Evolutionary conservation across 2,888 invertebrate species (phyloP), one percentile per base, ranked within the genome.

Genomic region (Caradrina clavipalpis): DNA sequence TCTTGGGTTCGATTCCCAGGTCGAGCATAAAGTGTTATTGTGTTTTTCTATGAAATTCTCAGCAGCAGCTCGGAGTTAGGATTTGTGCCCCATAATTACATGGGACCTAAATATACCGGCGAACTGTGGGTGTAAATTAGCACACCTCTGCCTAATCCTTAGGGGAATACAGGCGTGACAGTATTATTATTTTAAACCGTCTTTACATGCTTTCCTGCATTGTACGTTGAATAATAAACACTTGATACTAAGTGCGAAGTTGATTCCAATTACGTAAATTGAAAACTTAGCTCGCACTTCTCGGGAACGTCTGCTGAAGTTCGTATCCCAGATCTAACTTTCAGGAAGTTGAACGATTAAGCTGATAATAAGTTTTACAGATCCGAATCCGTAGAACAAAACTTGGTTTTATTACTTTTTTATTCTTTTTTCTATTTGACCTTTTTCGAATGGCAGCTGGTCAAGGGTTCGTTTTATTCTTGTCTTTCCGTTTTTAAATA

Each of bases 241-340:
- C 58, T 53, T 49, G 42, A 49, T 62, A 60, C 17, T 60, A 47
- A 76, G 70, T 71, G 57, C 47, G n/a, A 66, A 78, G 78, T 81
- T 80, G 54, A 77, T 77, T 68, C 64, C 72, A 81, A 81, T 77
- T 77, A 78, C 66, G 54, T 67, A 61, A 77, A 80, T 80, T 76
- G 63, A 58, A 72, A 78, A 71, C 66, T 76, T 76, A 64, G 60
- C 35, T 58, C 45, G 31, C 45, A 39, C 45, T 68, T 68, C 63
- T 72, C 45, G 64, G 21, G 6, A 72, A 57, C 53, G 62, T 55
- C 58, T 72, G 67, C 47, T 51, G 22, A 76, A 76, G 62, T 76
- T 76, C 61, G 59, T 60, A 68, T 75, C 54, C 69, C 35, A 76
- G 59, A 56, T 63, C 58, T 51, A 63, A 80, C 62, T 75, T 75